A percentile compares a stretch with the other conserved stretches of the same genome.
These are phyloP conservation scores for Holothuria scabra DNA, from an alignment of 53 echinoderm and acorn worm species.

Conservation along the genomic window DNA sequence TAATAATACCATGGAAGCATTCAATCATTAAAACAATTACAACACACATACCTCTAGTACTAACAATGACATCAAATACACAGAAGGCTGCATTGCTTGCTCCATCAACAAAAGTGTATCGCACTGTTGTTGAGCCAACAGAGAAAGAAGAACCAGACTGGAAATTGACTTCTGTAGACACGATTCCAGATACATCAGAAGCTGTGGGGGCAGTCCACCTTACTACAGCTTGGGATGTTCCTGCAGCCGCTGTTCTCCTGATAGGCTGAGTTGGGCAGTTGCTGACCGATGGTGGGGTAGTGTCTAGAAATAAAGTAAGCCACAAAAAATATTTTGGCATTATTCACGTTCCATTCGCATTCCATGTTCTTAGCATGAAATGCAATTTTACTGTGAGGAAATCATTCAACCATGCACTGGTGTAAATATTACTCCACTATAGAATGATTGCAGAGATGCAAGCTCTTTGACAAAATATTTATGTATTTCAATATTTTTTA, in stretches of 20 bases:
- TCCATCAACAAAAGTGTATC: conserved; percentile 21
- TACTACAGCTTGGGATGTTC: background rate
- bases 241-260: background rate
- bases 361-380: too few species aligned
- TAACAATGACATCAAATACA: background rate
- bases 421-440: background rate
- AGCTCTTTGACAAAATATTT: too few species aligned
- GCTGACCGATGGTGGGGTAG: background rate
- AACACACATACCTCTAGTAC: too few species aligned
- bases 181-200: conserved; percentile 1
- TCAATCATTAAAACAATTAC: too few species aligned
- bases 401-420: too few species aligned
- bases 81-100: conserved; percentile 7
- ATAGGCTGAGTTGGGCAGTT: background rate
- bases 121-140: background rate
- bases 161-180: background rate
- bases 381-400: too few species aligned
- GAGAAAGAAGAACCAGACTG: background rate
- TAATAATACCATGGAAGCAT: too few species aligned
- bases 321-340: too few species aligned
- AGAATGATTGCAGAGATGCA: too few species aligned
- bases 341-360: too few species aligned
- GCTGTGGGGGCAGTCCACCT: conserved; percentile 17
- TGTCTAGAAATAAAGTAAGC: background rate
- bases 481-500: too few species aligned